Conservation (phyloP, 2,888 invertebrate species). For the Abscondita cerata region DNA sequence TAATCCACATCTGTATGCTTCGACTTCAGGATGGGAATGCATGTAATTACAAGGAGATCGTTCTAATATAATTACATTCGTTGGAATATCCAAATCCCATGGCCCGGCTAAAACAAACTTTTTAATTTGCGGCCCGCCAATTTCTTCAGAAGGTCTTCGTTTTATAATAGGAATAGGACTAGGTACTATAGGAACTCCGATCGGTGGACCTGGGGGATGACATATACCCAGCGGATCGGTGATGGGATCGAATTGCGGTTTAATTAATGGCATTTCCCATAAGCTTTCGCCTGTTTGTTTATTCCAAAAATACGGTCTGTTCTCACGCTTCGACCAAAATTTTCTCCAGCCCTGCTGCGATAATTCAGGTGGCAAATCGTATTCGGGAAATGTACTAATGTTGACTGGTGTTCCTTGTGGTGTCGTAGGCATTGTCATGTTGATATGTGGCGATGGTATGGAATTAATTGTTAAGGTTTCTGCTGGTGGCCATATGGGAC, state of each 20-base stretch:
- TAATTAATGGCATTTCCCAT: constrained; percentile 88
- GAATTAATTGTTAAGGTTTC: constrained; percentile 50
- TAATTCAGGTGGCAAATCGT: constrained; percentile 69
- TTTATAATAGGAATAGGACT: constrained; percentile 68
- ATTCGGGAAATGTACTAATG: constrained; percentile 58
- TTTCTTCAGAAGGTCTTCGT: constrained; percentile 76
- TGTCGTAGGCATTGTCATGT: constrained; percentile 64
- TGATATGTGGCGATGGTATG: constrained; percentile 49
- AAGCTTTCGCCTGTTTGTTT: constrained; percentile 94
- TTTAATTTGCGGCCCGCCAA: constrained; percentile 78
- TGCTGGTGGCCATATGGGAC: constrained; percentile 54
- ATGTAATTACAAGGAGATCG: constrained; percentile 83
- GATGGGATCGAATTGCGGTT: constrained; percentile 86
- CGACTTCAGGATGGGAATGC: constrained; percentile 94
- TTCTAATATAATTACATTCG: constrained; percentile 90
- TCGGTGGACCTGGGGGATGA: constrained; percentile 47
- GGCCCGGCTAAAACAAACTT: constrained; percentile 89
- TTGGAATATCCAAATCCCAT: constrained; percentile 93
- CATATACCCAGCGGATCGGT: constrained; percentile 91
- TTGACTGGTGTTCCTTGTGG: constrained; percentile 65
- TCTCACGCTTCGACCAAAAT: constrained; percentile 96
- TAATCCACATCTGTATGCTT: constrained; percentile 83
- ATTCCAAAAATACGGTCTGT: constrained; percentile 96
- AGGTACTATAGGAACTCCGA: constrained; percentile 57
- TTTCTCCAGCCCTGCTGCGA: constrained; percentile 94